Conservation (phyloP, 30 jellyfish, hydroid and myxozoan species). For the Aurelia sp. region DNA sequence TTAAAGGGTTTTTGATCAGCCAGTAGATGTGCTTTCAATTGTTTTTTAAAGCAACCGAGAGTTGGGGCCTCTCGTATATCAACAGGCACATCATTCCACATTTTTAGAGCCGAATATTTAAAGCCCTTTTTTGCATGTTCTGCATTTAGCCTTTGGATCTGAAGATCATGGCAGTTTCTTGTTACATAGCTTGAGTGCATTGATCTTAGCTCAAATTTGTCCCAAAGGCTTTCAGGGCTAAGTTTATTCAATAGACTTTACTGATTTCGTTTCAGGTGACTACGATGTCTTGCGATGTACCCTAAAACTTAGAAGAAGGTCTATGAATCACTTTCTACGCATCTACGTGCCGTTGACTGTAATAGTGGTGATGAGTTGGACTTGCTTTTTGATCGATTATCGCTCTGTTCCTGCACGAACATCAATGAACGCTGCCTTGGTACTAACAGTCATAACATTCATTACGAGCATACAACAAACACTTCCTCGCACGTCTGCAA, state of each 20-base stretch:
- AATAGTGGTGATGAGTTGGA: constrained; percentile 74
- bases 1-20: no score
- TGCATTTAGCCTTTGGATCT: no score
- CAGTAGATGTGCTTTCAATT: no score
- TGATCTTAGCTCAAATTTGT: no score
- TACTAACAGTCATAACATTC: constrained; percentile 29
- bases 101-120: no score
- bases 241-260: neutral
- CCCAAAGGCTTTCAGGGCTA: no score
- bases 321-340: constrained; percentile 26
- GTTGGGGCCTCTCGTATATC: no score
- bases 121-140: no score
- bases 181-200: no score
- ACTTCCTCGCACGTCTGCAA: constrained; percentile 29
- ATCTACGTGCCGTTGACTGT: constrained; percentile 62
- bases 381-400: constrained; percentile 72
- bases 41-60: no score
- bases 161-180: no score
- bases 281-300: constrained; percentile 45
- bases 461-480: constrained; percentile 14
- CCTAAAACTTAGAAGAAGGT: constrained; percentile 51
- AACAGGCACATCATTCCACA: no score
- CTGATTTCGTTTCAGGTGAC: constrained; percentile 16
- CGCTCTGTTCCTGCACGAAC: constrained; percentile 83
- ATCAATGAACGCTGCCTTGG: constrained; percentile 54